Conservation (phyloP, 2,888 invertebrate species). For the Agrypnus murinus region DNA sequence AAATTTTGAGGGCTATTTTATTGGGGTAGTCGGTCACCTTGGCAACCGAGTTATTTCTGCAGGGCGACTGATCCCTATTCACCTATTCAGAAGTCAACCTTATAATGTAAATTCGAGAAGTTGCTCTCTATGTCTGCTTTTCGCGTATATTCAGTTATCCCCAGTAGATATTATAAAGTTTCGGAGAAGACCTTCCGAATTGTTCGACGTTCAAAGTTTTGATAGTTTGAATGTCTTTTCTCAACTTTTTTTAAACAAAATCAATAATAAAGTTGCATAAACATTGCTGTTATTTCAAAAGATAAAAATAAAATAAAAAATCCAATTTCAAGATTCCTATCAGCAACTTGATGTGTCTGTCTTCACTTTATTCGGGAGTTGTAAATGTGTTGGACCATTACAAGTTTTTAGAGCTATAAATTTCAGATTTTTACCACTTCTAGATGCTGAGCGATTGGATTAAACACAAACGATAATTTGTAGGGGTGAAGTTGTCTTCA, state of each 20-base stretch:
- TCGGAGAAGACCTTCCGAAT: not conserved
- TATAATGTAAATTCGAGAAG: conserved; percentile 56
- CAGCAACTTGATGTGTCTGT: conserved; percentile 62
- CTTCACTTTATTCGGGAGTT: conserved; percentile 60
- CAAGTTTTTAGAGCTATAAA: conserved; percentile 7
- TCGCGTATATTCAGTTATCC: conserved; percentile 15
- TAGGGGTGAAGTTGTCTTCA: conserved; percentile 59
- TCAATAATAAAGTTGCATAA: not conserved
- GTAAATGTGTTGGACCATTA: conserved; percentile 54
- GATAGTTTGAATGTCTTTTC: not conserved
- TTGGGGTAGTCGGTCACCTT: conserved; percentile 64
- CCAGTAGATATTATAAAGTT: conserved; percentile 24
- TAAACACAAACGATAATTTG: conserved; percentile 58
- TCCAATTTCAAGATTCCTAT: conserved; percentile 60
- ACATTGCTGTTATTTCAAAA: not conserved
- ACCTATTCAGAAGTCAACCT: conserved; percentile 54
- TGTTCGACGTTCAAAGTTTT: not conserved
- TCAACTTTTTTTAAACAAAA: not conserved
- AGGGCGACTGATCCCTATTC: conserved; percentile 53
- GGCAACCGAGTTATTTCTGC: conserved; percentile 60
- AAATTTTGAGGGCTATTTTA: conserved; percentile 66
- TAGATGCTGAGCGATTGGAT: conserved; percentile 46
- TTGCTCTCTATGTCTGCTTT: not conserved
- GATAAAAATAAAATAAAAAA: not conserved
- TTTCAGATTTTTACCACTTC: not conserved